Conservation (phyloP, 2,797 vertebrate species). For the Philypnodon macrostomus region DNA sequence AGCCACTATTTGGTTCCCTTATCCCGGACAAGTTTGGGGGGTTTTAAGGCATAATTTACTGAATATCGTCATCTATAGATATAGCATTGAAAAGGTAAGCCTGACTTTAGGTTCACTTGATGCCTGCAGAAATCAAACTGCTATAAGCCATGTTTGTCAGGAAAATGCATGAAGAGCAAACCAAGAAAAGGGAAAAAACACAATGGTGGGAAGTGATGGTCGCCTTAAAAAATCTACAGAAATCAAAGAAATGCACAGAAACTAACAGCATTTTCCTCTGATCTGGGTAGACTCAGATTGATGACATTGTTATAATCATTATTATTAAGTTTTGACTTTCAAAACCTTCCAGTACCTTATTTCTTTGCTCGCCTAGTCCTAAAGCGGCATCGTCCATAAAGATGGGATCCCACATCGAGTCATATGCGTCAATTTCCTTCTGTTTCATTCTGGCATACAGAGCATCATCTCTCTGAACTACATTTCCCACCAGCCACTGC, state of each 20-base stretch:
- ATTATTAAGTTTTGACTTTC: conserved; percentile 79
- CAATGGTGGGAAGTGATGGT: conserved; percentile 83
- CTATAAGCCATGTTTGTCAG: conserved; percentile 73
- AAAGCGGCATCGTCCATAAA: conserved; percentile 86
- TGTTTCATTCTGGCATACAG: conserved; percentile 88
- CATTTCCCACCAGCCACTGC: conserved; percentile 88
- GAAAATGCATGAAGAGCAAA: conserved; percentile 82
- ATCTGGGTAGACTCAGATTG: conserved; percentile 81
- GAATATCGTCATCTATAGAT: conserved; percentile 21
- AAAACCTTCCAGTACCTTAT: conserved; percentile 85
- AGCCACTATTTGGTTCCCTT: conserved; percentile 45
- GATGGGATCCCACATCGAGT: conserved; percentile 87
- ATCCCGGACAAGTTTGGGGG: conserved; percentile 33
- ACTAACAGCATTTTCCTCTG: conserved; percentile 79
- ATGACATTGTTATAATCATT: conserved; percentile 78
- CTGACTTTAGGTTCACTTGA: conserved; percentile 43
- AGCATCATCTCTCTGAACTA: conserved; percentile 88
- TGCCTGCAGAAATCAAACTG: conserved; percentile 68
- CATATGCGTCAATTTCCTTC: conserved; percentile 88
- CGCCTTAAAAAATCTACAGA: conserved; percentile 75
- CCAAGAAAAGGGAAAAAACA: conserved; percentile 77
- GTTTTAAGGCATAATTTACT: conserved; percentile 22
- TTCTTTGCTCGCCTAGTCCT: conserved; percentile 86
- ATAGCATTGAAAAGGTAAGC: conserved; percentile 41
- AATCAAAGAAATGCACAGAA: conserved; percentile 77